Evolutionary conservation across 2,888 invertebrate genomes (phyloP).

Genomic region (Platycheirus albimanus): DNA sequence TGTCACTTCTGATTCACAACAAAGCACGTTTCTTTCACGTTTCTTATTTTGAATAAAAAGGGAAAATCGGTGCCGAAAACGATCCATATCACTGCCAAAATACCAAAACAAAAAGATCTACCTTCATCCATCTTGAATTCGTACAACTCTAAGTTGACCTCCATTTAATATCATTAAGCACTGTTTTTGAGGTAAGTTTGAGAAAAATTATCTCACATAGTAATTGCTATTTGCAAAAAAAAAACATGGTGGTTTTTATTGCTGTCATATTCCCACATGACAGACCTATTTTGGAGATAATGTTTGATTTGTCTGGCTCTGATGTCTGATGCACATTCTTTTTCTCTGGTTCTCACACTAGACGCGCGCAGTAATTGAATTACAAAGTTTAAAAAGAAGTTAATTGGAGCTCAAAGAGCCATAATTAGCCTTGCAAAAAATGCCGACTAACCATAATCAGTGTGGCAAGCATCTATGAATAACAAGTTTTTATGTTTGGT

Average conservation of each 20-base stretch:
- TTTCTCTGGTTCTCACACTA: slow-evolving; percentile 60
- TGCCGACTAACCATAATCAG: slow-evolving; percentile 64
- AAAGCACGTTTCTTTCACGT: slow-evolving; percentile 54
- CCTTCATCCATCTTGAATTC: slow-evolving; percentile 11
- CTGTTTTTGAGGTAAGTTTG: neutral
- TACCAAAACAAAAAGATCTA: slow-evolving; percentile 12
- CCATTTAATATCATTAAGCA: slow-evolving; percentile 12
- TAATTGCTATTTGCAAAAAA: slow-evolving; percentile 1
- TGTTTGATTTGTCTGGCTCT: slow-evolving; percentile 14
- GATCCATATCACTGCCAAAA: slow-evolving; percentile 50
- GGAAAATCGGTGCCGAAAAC: slow-evolving; percentile 52
- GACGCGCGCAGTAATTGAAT: slow-evolving; percentile 38
- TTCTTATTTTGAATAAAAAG: slow-evolving; percentile 28
- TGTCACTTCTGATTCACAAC: slow-evolving; percentile 56
- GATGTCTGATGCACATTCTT: slow-evolving; percentile 46
- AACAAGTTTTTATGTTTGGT: slow-evolving; percentile 41
- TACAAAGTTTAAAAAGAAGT: slow-evolving; percentile 46
- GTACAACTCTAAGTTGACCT: slow-evolving; percentile 40
- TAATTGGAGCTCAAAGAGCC: slow-evolving; percentile 62
- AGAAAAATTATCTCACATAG: neutral
- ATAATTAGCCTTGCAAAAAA: slow-evolving; percentile 64
- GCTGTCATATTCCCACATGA: slow-evolving; percentile 3
- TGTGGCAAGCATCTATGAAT: slow-evolving; percentile 48
- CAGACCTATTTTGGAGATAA: neutral
- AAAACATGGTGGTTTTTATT: neutral